These are phyloP conservation scores for Eilema griseolum DNA, from an alignment of 2,888 invertebrate species.

Conservation along the genomic window DNA sequence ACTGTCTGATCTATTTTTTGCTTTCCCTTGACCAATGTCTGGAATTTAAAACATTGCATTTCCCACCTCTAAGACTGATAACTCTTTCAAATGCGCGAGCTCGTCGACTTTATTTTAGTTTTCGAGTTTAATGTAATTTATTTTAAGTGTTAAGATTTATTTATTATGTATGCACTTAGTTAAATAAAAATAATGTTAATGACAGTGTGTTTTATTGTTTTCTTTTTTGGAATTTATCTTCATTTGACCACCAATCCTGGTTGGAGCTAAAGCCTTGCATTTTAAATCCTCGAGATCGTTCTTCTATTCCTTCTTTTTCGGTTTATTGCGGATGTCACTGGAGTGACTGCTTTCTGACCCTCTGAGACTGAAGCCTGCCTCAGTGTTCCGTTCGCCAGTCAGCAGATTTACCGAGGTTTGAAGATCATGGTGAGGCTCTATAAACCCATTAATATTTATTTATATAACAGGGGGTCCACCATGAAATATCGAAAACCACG, in stretches of 20 bases:
- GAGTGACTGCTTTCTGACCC: not conserved
- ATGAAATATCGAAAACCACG: too few species aligned
- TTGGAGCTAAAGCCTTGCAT: too few species aligned
- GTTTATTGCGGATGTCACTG: not conserved
- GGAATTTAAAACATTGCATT: slow-evolving; percentile 71
- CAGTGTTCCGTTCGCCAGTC: not conserved
- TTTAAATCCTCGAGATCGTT: too few species aligned
- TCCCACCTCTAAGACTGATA: slow-evolving; percentile 74
- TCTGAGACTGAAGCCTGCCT: not conserved
- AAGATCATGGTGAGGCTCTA: too few species aligned
- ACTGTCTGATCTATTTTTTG: slow-evolving; percentile 53
- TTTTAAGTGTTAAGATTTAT: slow-evolving; percentile 78
- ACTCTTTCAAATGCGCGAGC: slow-evolving; percentile 77
- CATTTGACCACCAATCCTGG: not conserved
- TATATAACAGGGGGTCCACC: too few species aligned
- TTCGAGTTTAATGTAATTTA: slow-evolving; percentile 68
- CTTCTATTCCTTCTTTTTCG: too few species aligned
- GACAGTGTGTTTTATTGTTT: slow-evolving; percentile 49
- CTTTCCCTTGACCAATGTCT: slow-evolving; percentile 50
- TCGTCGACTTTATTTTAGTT: slow-evolving; percentile 82
- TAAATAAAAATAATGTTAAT: slow-evolving; percentile 65
- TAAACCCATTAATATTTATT: too few species aligned
- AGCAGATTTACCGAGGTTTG: too few species aligned
- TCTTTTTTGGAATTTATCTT: not conserved
- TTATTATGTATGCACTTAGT: slow-evolving; percentile 83